Conservation (phyloP, 37 sponge, comb jelly and placozoan genomes). For the Hormiphora californensis region DNA sequence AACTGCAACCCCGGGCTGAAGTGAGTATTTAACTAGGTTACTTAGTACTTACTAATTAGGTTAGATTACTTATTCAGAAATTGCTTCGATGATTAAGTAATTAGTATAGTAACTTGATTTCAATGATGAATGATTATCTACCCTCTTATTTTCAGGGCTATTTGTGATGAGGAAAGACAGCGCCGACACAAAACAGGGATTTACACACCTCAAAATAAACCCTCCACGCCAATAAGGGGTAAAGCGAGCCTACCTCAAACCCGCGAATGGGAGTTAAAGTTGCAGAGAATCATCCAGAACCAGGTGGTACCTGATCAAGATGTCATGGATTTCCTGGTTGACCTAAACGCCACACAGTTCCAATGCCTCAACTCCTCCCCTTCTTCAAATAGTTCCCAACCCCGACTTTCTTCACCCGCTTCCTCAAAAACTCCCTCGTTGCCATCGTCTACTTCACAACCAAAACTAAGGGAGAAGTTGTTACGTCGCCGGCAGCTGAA, state of each 20-base stretch:
- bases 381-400: constrained; percentile 6
- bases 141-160: background rate
- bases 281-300: background rate
- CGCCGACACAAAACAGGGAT: constrained; percentile 22
- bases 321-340: constrained; percentile 22
- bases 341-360: constrained; percentile 29
- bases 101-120: background rate
- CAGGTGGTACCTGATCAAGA: background rate
- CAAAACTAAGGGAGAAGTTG: too few species aligned
- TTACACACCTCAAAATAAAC: background rate
- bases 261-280: background rate
- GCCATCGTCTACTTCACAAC: too few species aligned
- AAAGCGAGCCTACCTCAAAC: constrained; percentile 40
- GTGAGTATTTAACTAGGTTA: too few species aligned
- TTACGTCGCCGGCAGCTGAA: constrained; percentile 4
- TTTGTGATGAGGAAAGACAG: constrained; percentile 44
- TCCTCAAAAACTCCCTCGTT: background rate
- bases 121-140: background rate
- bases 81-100: background rate
- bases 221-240: background rate
- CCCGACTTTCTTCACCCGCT: background rate
- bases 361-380: too few species aligned
- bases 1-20: constrained; percentile 40
- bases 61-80: too few species aligned
- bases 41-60: too few species aligned